Evolutionary conservation across 2,888 invertebrate species (phyloP), one percentile per base, ranked within the genome.

Genomic region (Himalopsyche anomala): DNA sequence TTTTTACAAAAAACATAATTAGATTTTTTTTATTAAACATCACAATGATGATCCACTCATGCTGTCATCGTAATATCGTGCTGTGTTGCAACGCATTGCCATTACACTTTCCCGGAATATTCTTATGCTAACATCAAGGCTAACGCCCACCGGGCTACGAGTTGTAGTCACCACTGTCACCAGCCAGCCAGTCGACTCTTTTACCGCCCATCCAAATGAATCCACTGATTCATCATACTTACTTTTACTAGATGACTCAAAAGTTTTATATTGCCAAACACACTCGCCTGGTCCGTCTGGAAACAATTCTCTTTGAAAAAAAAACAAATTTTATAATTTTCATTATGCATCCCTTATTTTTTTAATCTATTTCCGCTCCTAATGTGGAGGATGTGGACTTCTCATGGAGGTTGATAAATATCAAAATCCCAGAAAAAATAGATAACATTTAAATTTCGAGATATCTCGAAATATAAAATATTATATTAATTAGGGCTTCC

Each of bases 211-310:
- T 51, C 51, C 62, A 28, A 19, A 62, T 28, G 19, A 62, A 62
- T 62, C 62, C 62, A 62, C 62, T 62, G 62, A 62, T 62, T 62
- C 62, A 62, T 62, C n/a, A 4, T 19, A 19, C 62, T 11, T 62
- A 62, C 62, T 62, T 62, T 62, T 19, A 28, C 62, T 62, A 62
- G 19, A 62, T 62, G 62, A 62, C 8, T 62, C 62, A 62, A 62
- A 62, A 19, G 15, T 15, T 51, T 12, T 51, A 51, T 51, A 15
- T 15, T 4, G 15, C 15, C 51, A 5, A 51, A 15, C 51, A 15
- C 51, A 51, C 51, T 51, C 51, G 15, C 51, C 15, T 15, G 2
- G 51, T 15, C 15, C 51, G 3, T 5, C 51, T 15, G 51, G 51
- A 51, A 51, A 51, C 51, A 11, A 45, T 28, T 28, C 0, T 28